These are phyloP conservation scores for Benitochromis conjunctus DNA, from an alignment of 2,113 vertebrate genomes.

Conservation along the genomic window DNA sequence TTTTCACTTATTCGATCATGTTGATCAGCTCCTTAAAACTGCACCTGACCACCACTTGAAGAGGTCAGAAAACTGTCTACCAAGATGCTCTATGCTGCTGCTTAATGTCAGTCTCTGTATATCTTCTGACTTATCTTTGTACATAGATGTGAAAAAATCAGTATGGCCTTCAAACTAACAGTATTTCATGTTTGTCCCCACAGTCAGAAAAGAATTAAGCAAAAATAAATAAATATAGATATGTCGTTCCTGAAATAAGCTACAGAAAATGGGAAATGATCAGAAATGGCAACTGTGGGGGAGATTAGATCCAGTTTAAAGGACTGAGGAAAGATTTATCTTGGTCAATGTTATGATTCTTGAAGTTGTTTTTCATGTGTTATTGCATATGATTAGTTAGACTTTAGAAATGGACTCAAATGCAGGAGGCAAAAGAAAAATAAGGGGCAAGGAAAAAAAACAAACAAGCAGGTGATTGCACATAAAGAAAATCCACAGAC, in stretches of 20 bases:
- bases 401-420: background rate
- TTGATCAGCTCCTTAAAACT: background rate
- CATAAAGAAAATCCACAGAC: background rate
- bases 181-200: background rate
- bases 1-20: background rate
- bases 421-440: background rate
- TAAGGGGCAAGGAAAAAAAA: fast-evolving
- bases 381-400: background rate
- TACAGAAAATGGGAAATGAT: fast-evolving
- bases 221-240: background rate
- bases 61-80: background rate
- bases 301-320: background rate
- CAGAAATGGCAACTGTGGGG: fast-evolving
- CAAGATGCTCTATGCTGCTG: background rate
- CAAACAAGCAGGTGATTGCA: background rate
- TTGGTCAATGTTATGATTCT: background rate
- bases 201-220: background rate
- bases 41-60: fast-evolving
- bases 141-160: background rate
- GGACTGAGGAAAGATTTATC: background rate
- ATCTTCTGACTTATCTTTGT: background rate
- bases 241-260: background rate
- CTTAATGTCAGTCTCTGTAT: background rate
- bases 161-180: background rate
- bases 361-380: background rate